These are phyloP conservation scores for Tenthredo notha DNA, from an alignment of 2,888 invertebrate species.

Conservation along the genomic window DNA sequence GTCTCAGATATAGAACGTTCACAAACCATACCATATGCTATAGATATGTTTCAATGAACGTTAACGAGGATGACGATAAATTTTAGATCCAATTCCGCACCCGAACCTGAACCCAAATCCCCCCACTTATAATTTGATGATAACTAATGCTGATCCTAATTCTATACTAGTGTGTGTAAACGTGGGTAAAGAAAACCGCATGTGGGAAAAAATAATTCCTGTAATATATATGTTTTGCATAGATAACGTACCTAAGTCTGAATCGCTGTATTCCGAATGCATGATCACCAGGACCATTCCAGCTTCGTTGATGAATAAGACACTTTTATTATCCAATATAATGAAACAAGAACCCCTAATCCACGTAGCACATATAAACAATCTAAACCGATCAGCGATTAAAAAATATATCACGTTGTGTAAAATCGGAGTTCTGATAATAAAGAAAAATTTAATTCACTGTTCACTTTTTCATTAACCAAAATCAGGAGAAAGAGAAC, in stretches of 20 bases:
- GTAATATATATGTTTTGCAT: too few species aligned
- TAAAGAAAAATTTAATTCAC: too few species aligned
- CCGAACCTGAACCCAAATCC: neutral
- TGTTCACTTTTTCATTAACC: too few species aligned
- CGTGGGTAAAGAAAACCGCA: too few species aligned
- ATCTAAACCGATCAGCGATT: neutral
- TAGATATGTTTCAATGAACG: conserved; percentile 37
- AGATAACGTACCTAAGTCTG: conserved; percentile 70
- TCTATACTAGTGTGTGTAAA: too few species aligned
- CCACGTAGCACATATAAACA: neutral
- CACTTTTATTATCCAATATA: neutral
- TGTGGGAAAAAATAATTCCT: too few species aligned
- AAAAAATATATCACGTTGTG: neutral
- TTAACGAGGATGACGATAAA: conserved; percentile 44
- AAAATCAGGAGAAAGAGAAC: too few species aligned
- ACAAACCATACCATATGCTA: neutral
- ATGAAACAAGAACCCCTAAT: neutral
- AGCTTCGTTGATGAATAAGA: neutral
- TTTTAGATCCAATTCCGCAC: conserved; percentile 23
- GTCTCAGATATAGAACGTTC: neutral
- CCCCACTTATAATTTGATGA: neutral
- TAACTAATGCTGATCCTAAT: neutral
- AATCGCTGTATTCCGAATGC: conserved; percentile 70
- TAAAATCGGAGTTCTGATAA: neutral
- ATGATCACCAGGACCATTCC: conserved; percentile 74